Conservation (phyloP, 1,140 invertebrate genomes). For the Drosophila ogumai region DNA sequence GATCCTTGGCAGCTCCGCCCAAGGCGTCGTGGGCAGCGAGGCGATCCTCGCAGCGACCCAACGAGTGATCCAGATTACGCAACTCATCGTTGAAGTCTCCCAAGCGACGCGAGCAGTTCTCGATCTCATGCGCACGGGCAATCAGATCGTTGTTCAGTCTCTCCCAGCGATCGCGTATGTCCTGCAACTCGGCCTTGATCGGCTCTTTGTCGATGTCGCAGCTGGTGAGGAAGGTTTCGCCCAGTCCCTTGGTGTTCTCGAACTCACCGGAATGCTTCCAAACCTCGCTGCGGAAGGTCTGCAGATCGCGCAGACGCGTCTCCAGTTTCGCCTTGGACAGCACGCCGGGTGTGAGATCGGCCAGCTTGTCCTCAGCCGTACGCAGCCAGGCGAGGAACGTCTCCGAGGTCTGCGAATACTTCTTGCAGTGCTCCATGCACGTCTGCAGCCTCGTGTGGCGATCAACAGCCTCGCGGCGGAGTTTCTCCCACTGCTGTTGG, state of each 20-base stretch:
- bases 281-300: conserved; percentile 95
- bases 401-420: conserved; percentile 94
- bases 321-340: conserved; percentile 95
- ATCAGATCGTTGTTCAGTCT: conserved; percentile 92
- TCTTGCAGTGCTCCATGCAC: conserved; percentile 96
- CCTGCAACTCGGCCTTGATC: conserved; percentile 92
- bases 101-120: conserved; percentile 93
- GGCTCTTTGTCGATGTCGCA: conserved; percentile 96
- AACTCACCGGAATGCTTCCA: conserved; percentile 96
- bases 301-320: conserved; percentile 94
- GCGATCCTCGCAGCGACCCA: conserved; percentile 95
- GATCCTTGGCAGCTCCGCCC: conserved; percentile 91
- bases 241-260: conserved; percentile 93
- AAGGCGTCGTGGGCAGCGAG: conserved; percentile 92
- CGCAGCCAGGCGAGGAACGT: conserved; percentile 95
- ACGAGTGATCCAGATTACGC: conserved; percentile 91
- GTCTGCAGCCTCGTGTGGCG: conserved; percentile 94
- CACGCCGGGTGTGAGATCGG: conserved; percentile 91
- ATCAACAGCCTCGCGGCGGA: conserved; percentile 93
- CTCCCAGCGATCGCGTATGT: conserved; percentile 95
- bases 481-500: conserved; percentile 94
- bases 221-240: conserved; percentile 93
- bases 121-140: conserved; percentile 90
- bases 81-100: conserved; percentile 94
- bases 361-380: conserved; percentile 93